A percentile compares a stretch with the other conserved stretches of the same genome.
Conservation (phyloP, 2,113 vertebrate species). For the Boulengeromyrus knoepffleri region DNA sequence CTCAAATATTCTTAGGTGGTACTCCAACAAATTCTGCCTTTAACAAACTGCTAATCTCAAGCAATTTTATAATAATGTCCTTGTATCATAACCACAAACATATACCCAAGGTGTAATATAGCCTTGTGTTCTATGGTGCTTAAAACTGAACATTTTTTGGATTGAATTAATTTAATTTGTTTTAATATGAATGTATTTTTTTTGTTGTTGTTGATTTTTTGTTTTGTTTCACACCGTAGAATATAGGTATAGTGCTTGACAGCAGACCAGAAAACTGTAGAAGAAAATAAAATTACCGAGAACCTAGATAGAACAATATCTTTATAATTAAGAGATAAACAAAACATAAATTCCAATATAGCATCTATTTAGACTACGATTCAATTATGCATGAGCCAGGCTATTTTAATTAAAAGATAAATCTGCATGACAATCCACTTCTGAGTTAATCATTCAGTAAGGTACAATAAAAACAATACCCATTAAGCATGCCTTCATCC, state of each 20-base stretch:
- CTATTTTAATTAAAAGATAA: constrained; percentile 99
- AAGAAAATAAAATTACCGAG: constrained; percentile 44
- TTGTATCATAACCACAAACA: not conserved
- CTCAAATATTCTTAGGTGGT: not conserved
- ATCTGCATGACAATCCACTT: constrained; percentile 99
- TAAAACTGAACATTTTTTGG: not conserved
- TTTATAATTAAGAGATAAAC: constrained; percentile 99
- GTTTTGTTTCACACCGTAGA: not conserved
- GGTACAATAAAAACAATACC: constrained; percentile 99
- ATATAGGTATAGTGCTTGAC: not conserved
- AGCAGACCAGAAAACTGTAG: constrained; percentile 18
- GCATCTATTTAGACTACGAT: constrained; percentile 99
- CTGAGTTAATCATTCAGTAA: constrained; percentile 99
- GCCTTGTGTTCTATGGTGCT: not conserved
- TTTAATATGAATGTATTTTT: not conserved
- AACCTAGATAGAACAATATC: constrained; percentile 94
- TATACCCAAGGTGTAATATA: not conserved
- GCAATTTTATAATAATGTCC: not conserved
- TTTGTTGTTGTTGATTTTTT: not conserved
- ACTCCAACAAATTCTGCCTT: not conserved
- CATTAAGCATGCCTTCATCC: constrained; percentile 99
- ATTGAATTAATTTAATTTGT: not conserved
- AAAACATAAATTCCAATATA: constrained; percentile 99
- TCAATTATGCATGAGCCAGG: constrained; percentile 99
- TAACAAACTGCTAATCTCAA: not conserved